phyloP scores from a whole-genome alignment of 2,113 vertebrate species.

The Pyrgilauda ruficollis region DNA sequence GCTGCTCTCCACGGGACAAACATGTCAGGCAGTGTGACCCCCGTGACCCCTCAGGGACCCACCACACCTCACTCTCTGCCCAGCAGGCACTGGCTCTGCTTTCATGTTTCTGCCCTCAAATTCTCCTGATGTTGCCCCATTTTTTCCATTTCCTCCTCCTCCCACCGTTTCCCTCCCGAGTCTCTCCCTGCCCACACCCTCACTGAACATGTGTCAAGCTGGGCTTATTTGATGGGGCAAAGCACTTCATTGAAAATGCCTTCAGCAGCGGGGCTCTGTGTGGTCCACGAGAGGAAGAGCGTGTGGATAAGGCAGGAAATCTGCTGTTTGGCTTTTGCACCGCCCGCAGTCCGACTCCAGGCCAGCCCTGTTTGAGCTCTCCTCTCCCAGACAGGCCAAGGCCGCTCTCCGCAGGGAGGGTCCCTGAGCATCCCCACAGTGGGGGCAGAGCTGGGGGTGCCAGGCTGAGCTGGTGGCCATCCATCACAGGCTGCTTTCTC shows the following conservation, averaged over 20 bases:
- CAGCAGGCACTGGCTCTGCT: neutral
- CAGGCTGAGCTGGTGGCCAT: neutral
- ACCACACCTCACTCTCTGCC: neutral
- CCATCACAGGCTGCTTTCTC: neutral
- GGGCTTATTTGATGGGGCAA: neutral
- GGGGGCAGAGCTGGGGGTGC: neutral
- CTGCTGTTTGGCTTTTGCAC: constrained; percentile 34
- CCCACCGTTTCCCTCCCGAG: neutral
- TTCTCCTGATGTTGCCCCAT: neutral
- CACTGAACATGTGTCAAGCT: neutral
- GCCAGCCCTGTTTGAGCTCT: neutral
- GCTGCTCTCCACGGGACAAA: accelerated
- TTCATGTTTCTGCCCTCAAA: neutral
- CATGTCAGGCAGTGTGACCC: accelerated
- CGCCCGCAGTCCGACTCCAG: neutral
- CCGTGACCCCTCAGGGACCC: neutral
- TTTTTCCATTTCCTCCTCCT: constrained; percentile 54
- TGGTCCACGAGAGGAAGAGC: neutral
- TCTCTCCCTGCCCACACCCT: neutral
- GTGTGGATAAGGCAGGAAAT: constrained; percentile 23
- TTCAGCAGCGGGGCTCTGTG: neutral
- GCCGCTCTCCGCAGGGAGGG: neutral
- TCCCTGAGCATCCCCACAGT: accelerated
- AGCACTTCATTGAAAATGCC: neutral
- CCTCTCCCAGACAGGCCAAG: neutral